Base-by-base conservation (phyloP, 1,140 invertebrate species). In the Pseudomyrmex sp. region DNA sequence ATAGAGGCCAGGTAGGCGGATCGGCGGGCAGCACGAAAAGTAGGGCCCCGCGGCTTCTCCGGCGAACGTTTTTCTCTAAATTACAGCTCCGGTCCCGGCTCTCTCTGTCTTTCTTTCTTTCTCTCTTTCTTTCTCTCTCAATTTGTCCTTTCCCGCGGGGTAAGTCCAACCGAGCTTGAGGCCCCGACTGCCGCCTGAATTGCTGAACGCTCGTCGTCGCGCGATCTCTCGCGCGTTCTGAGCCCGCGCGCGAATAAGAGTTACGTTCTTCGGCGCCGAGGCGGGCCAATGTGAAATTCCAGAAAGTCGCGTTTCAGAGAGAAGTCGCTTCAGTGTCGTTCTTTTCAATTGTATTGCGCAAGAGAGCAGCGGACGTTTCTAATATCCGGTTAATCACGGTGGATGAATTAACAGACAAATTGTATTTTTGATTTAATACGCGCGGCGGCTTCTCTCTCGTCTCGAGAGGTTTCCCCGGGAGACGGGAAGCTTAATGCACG, bases 1-100 rank as follows among this genome's bases (percentile, higher is more conserved):
- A 89, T 89, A 89, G 87, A 89, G 88, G 88, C 80, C 87, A 88
- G 88, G 88, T 89, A 88, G 88, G 88, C 88, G 88, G 88, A 72
- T 82, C 87, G 82, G 54, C 73, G 87, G 23, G 76, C 77, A 89
- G 73, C 77, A 89, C 88, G 88, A 89, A 89, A 89, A 89, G 88
- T 89, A 87, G 88, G 88, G 88, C 88, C 88, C 84, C 65, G 87
- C 82, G 87, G 88, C 76, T 54, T 79, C 74, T 77, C 73, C 66
- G 75, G 58, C 75, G 56, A 85, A 85, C 88, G 85, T 89, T 89
- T 89, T 89, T 89, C 88, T 89, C 88, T 89, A 89, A 89, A 89
- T 89, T 89, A 89, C 88, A 89, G 88, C 65, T 80, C 82, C 26
- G 66, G 72, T 52, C 69, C 61, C 75, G 54, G 12, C 54, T n/a